Conservation (phyloP, 2,797 vertebrate species). For the Amazonetta brasiliensis region DNA sequence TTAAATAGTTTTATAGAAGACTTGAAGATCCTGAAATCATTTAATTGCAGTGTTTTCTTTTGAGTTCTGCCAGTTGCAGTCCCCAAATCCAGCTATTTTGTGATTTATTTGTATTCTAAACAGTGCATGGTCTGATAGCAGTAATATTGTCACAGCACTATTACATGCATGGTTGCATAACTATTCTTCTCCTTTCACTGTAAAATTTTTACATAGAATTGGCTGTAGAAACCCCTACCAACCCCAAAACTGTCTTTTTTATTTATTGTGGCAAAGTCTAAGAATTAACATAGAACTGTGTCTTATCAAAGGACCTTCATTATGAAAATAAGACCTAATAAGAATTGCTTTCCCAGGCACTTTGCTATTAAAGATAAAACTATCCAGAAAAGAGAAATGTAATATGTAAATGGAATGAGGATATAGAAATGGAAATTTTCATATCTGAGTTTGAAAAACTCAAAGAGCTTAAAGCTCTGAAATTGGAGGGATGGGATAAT, state of each 20-base stretch:
- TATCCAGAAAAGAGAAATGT: slow-evolving; percentile 1
- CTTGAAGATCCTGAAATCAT: not conserved
- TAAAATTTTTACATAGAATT: not conserved
- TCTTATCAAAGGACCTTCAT: slow-evolving; percentile 57
- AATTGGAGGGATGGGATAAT: slow-evolving; percentile 51
- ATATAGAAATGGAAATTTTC: slow-evolving; percentile 26
- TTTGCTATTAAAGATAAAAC: slow-evolving; percentile 67
- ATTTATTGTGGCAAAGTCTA: slow-evolving; percentile 48
- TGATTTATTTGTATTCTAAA: not conserved
- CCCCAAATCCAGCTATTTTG: slow-evolving; percentile 9
- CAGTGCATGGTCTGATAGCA: not conserved
- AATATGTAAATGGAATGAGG: slow-evolving; percentile 13
- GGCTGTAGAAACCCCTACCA: not conserved
- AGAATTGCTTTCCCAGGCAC: slow-evolving; percentile 29
- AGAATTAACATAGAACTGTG: slow-evolving; percentile 36
- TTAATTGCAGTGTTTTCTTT: not conserved
- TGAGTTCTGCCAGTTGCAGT: not conserved
- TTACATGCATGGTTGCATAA: not conserved
- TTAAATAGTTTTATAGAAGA: not conserved
- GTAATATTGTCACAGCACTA: not conserved
- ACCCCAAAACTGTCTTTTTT: not conserved
- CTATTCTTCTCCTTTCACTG: not conserved
- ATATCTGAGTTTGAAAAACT: slow-evolving; percentile 2
- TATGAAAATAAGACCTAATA: slow-evolving; percentile 65
- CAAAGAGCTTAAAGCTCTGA: slow-evolving; percentile 13